Base-by-base conservation (phyloP, 1,140 invertebrate genomes). In the Drosophila pallidifrons region DNA sequence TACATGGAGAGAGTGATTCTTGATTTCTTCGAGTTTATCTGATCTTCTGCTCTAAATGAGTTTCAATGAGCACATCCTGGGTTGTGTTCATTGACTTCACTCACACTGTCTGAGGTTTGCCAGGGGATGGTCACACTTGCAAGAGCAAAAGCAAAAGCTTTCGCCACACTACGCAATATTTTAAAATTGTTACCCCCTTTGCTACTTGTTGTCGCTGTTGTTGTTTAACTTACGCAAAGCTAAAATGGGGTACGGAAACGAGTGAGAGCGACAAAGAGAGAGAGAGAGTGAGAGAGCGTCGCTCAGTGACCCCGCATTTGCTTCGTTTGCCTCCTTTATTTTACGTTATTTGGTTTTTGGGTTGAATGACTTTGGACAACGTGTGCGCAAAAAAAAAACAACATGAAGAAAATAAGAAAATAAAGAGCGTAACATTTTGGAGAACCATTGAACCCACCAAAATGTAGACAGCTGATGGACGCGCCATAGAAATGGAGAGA, bases 341-440 rank as follows among this genome's bases (percentile, higher is more conserved):
- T 87, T 69, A 78, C 70, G 77, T 87, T 82, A 87, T 82, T 87
- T 88, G 79, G 71, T 81, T 85, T 86, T 80, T 80, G 83, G 74
- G 83, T 87, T 87, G 83, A 87, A 87, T 88, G 83, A 87, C 83
- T 87, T 78, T 87, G 83, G 66, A 71, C 52, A 80, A 81, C 78
- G 70, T 82, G 69, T 83, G 71, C 66, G 68, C 68, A 73, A 67
- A 15, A 70, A 64, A 68, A 59, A 69, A 67, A 65, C 32, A 51
- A 65, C 7, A 32, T 28, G 35, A 80, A 85, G 67, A 75, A 82
- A 82, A 63, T 52, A 82, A 82, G 66, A 75, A 75, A 73, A 73
- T 75, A 83, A 81, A 63, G 76, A 81, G 76, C 78, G 76, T 75
- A 79, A 82, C 68, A 59, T 73, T 83, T 32, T 64, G 57, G 57